These are phyloP conservation scores for Siniperca chuatsi DNA, from an alignment of 2,113 vertebrate genomes.

Conservation along the genomic window DNA sequence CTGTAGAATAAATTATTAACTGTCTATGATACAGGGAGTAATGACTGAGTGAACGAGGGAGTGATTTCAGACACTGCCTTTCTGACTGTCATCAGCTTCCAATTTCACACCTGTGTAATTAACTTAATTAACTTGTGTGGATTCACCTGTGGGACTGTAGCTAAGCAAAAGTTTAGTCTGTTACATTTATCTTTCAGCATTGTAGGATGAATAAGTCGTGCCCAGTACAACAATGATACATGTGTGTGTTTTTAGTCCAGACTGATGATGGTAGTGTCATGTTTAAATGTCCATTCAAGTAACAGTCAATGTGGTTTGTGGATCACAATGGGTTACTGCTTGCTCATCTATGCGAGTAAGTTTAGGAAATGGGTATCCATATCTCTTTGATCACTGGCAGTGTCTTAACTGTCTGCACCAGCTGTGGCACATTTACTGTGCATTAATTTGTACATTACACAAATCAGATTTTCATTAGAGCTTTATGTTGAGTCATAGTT, in stretches of 20 bases:
- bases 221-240: not conserved
- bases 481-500: not conserved
- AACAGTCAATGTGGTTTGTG: not conserved
- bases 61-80: not conserved
- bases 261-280: not conserved
- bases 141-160: not conserved
- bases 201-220: not conserved
- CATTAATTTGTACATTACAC: not conserved
- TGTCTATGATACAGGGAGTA: not conserved
- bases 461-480: not conserved
- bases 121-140: not conserved
- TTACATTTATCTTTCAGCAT: not conserved
- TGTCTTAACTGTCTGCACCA: not conserved
- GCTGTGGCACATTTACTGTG: not conserved
- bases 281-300: not conserved
- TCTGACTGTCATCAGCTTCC: not conserved
- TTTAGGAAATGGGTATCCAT: not conserved
- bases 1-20: not conserved
- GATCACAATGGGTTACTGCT: not conserved
- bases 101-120: conserved; percentile 1
- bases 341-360: not conserved
- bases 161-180: not conserved
- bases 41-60: not conserved
- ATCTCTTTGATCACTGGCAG: conserved; percentile 5
- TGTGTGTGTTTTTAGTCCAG: not conserved